These are phyloP conservation scores for Diarsia mendica DNA, from an alignment of 2,888 invertebrate genomes.

Conservation along the genomic window DNA sequence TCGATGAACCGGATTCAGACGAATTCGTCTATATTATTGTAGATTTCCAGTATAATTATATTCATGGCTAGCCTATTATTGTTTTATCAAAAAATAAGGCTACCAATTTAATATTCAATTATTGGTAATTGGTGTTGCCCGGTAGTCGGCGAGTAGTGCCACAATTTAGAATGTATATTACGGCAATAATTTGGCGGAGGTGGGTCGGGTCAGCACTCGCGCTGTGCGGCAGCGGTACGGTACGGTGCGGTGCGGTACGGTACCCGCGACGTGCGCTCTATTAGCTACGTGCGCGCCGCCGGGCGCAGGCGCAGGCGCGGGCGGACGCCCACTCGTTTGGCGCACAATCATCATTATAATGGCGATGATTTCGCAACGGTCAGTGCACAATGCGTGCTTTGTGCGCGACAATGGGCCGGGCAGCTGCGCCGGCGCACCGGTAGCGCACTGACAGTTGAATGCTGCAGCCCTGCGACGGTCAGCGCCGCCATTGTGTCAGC, in stretches of 20 bases:
- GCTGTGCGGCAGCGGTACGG: slow-evolving; percentile 24
- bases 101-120: slow-evolving; percentile 58
- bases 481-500: slow-evolving; percentile 8
- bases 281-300: slow-evolving; percentile 43
- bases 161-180: slow-evolving; percentile 58
- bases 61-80: slow-evolving; percentile 24
- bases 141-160: slow-evolving; percentile 54
- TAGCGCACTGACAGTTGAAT: slow-evolving; percentile 14
- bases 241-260: slow-evolving; percentile 29
- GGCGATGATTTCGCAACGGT: slow-evolving; percentile 63
- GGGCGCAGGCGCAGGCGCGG: neutral
- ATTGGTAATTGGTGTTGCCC: slow-evolving; percentile 61
- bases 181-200: slow-evolving; percentile 54
- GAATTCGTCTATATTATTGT: slow-evolving; percentile 6
- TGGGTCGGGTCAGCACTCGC: slow-evolving; percentile 18
- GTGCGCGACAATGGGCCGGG: slow-evolving; percentile 47
- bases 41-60: slow-evolving; percentile 1
- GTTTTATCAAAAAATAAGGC: slow-evolving; percentile 49
- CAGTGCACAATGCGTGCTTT: slow-evolving; percentile 65
- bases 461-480: neutral
- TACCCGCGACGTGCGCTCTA: slow-evolving; percentile 34
- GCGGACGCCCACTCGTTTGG: slow-evolving; percentile 55
- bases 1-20: neutral
- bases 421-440: slow-evolving; percentile 63
- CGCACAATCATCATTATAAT: slow-evolving; percentile 52